Base-by-base conservation (phyloP, 2,797 vertebrate species). In the Psittacula derbiana region DNA sequence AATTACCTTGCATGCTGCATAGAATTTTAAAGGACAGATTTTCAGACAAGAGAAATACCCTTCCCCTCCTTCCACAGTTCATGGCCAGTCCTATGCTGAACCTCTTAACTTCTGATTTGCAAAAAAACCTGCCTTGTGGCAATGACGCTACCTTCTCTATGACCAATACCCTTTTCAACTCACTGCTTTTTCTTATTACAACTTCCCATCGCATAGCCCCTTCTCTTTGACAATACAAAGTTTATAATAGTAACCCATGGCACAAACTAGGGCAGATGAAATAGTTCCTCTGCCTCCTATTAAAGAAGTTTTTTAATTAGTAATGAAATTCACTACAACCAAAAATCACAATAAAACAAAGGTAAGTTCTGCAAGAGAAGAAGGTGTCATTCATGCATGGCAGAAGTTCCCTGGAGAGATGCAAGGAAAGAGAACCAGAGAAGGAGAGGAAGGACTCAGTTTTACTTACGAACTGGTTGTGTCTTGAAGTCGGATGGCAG, bases 401-500 rank as follows among this genome's bases (percentile, higher is more conserved):
- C 65, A 84, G 85, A 78, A 88, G 16, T 25, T 38, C 80, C 94
- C 91, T 69, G n/a, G 65, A 49, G 60, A 86, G 78, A 5, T 21
- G 64, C 86, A 81, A 69, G 71, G 62, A 33, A 17, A n/a, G 62
- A 79, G 17, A 78, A 60, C 33, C 65, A 57, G 28, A 40, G n/a
- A 31, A 50, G 55, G 61, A 69, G 80, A 53, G 36, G 18, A 47
- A 73, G 61, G 80, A 44, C 55, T 67, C 28, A 44, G 43, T 46
- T 95, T 16, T 96, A 99, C 99, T 99, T 99, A 99, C 99, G 99
- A 88, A 99, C 99, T 96, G 99, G 99, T 86, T 99, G 98, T 0
- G 99, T 99, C 98, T 99, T 99, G 98, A 99, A 99, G 94, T 98
- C 93, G 2, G 98, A 97, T 3, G 97, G 81, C 1, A 96, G 62